phyloP scores from a whole-genome alignment of 2,888 invertebrate genomes.

The Hydriomena furcata region DNA sequence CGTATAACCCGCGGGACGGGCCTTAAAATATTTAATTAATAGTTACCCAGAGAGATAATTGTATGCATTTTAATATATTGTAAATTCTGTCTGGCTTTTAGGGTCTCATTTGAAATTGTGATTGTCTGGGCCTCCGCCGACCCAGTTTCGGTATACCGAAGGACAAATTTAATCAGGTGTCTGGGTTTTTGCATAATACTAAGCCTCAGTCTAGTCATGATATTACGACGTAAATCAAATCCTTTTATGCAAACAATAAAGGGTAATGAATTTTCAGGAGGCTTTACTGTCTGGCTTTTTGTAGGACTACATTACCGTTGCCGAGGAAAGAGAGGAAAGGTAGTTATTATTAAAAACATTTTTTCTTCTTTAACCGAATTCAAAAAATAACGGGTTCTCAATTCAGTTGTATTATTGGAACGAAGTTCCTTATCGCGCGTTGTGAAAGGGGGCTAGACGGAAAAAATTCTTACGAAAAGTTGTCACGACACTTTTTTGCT shows the following conservation, averaged over 20 bases:
- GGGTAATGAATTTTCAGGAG: constrained; percentile 23
- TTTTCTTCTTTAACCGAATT: no score
- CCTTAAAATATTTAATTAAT: constrained; percentile 29
- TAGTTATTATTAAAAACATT: no score
- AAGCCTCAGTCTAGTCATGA: constrained; percentile 66
- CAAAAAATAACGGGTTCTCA: no score
- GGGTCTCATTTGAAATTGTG: constrained; percentile 79
- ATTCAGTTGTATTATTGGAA: no score
- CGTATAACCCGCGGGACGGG: constrained; percentile 21
- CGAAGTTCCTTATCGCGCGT: no score
- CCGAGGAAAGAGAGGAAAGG: no score
- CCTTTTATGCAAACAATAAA: constrained; percentile 28
- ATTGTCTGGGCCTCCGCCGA: constrained; percentile 76
- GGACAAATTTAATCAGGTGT: constrained; percentile 70
- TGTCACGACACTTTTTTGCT: no score
- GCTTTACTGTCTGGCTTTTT: constrained; percentile 22
- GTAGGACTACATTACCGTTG: not conserved
- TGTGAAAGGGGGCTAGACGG: no score
- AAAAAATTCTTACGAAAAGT: no score
- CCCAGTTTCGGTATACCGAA: constrained; percentile 73
- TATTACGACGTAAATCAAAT: constrained; percentile 42
- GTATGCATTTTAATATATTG: constrained; percentile 54
- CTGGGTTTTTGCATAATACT: constrained; percentile 74
- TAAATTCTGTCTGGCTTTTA: constrained; percentile 51
- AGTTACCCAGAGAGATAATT: constrained; percentile 36